Evolutionary conservation across 2,797 vertebrate species (phyloP).

Genomic region (Pipistrellus kuhlii): DNA sequence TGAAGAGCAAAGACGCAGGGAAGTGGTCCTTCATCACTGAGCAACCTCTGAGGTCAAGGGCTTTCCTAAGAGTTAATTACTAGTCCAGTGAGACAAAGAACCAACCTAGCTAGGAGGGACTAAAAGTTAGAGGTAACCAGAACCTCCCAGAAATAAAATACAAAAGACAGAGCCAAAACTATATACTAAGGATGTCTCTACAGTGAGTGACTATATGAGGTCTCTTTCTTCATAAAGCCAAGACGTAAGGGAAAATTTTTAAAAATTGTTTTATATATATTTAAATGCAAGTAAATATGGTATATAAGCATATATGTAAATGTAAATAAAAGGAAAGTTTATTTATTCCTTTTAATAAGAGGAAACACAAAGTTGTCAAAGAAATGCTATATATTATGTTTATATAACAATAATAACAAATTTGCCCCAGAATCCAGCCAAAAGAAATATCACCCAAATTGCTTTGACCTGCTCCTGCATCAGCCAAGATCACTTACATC

Average conservation of each 20-base stretch:
- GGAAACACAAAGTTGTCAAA: constrained; percentile 57
- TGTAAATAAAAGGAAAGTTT: background rate
- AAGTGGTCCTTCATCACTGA: constrained; percentile 22
- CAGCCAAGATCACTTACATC: background rate
- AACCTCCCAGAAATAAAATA: constrained; percentile 40
- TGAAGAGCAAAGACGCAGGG: background rate
- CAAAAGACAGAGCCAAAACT: constrained; percentile 52
- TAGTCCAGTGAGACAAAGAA: background rate
- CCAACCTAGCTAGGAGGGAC: background rate
- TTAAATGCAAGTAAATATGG: background rate
- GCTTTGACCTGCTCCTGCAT: background rate
- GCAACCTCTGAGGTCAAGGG: background rate
- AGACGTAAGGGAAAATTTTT: background rate
- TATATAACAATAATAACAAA: constrained; percentile 25
- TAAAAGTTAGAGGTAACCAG: constrained; percentile 49
- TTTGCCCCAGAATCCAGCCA: constrained; percentile 40
- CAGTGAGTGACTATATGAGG: background rate
- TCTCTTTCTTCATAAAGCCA: constrained; percentile 34
- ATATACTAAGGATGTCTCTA: background rate
- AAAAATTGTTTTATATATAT: background rate
- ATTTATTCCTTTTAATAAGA: constrained; percentile 57
- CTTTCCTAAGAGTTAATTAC: constrained; percentile 25
- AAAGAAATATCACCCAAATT: background rate
- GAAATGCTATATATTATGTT: background rate
- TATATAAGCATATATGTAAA: background rate